Evolutionary conservation across 2,113 vertebrate species (phyloP).

Genomic region (Rhinoptilus africanus): DNA sequence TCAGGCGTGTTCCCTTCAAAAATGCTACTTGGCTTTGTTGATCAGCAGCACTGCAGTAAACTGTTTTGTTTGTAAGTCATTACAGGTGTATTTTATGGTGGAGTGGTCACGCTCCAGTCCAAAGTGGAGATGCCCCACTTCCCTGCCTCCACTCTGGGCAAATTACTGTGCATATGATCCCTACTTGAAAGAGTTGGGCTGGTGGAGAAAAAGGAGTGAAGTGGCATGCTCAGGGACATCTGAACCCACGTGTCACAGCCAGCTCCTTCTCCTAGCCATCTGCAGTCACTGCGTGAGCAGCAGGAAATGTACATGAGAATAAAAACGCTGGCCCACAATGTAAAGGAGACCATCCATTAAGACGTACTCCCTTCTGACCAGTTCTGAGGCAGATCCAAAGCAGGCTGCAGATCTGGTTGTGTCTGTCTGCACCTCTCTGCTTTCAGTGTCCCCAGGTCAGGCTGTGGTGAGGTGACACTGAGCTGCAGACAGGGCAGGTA

Average conservation of each 20-base stretch:
- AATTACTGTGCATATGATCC: fast-evolving
- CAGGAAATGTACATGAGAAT: neutral
- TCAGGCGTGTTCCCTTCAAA: neutral
- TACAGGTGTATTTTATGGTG: neutral
- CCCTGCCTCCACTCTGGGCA: neutral
- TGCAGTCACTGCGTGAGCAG: neutral
- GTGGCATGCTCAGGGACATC: neutral
- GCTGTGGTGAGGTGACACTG: neutral
- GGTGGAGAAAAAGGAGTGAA: neutral
- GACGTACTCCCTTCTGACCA: neutral
- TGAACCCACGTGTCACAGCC: neutral
- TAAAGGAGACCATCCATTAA: neutral
- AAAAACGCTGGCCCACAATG: neutral
- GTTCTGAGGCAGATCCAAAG: neutral
- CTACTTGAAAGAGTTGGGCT: too few relatives aligned
- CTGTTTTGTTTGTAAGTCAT: neutral
- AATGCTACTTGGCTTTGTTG: neutral
- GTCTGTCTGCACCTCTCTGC: neutral
- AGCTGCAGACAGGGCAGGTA: neutral
- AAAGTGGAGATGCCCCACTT: neutral
- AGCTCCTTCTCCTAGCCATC: neutral
- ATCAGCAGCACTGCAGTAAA: neutral
- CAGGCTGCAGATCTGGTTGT: neutral
- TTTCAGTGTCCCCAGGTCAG: neutral
- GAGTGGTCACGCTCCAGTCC: neutral